Base-by-base conservation (phyloP, 2,888 invertebrate genomes). In the Masnerella sp. region DNA sequence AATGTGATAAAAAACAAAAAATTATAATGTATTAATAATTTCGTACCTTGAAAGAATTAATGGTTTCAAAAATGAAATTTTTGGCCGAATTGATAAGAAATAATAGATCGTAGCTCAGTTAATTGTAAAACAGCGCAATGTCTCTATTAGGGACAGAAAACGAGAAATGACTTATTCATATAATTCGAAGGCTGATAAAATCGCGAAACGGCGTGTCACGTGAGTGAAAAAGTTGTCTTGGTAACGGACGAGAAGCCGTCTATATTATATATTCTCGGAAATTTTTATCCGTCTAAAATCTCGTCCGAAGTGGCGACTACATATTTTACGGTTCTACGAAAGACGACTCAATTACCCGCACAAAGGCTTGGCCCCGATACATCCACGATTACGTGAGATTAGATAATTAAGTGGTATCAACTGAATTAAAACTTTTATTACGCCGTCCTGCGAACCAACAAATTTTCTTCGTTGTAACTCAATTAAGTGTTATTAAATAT, bases 261-360 rank as follows among this genome's bases (percentile, higher is more conserved):
- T 51, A 47, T 62, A 64, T 69, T 67, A 68, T 58, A 75, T 68
- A 71, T 71, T 75, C 75, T 49, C 15, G 54, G 75, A 75, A 75
- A 71, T 75, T 67, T 75, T 75, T 75, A 75, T 71, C 75, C 62
- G 14, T 52, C 64, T 32, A 49, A 75, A 75, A 75, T 75, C 75
- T 75, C 64, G 52, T 51, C 47, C 40, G 52, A 68, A 68, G 71
- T 71, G 71, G 70, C 68, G 71, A 49, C 75, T 64, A 71, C 70
- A 67, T 67, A 71, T 75, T 75, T 68, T 58, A 71, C 59, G 71
- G 45, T 75, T 75, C 71, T 70, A 71, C 75, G 75, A 75, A 70
- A 75, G 75, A 71, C 75, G 62, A 68, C 71, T 75, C 75, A 75
- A 68, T 71, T 71, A 64, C 64, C 40, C 61, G 74, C 71, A 68